Conservation (phyloP, 2,113 vertebrate genomes). For the Dasyornis broadbenti region DNA sequence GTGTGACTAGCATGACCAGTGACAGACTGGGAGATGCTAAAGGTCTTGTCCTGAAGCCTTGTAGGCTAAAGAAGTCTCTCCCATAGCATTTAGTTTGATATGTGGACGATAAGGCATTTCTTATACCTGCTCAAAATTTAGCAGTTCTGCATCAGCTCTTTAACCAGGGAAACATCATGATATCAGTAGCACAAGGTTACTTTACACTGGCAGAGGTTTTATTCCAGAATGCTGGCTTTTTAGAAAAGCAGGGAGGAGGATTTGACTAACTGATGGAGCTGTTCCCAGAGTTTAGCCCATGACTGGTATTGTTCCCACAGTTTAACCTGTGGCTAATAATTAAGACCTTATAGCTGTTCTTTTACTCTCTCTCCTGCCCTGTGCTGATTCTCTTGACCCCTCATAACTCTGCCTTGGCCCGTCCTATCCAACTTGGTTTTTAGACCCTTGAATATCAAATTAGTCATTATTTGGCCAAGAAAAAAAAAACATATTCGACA, state of each 20-base stretch:
- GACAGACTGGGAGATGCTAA: not conserved
- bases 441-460: not conserved
- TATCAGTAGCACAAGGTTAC: not conserved
- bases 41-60: not conserved
- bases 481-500: not conserved
- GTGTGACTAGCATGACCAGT: fast-evolving
- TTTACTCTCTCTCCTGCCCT: not conserved
- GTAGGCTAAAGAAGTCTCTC: not conserved
- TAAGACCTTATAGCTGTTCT: not conserved
- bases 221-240: not conserved
- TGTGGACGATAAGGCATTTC: not conserved
- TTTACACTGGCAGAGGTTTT: not conserved
- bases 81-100: not conserved
- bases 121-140: not conserved
- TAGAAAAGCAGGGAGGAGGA: not conserved
- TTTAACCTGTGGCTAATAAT: not conserved
- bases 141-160: not conserved
- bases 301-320: not conserved
- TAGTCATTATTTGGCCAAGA: not conserved
- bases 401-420: not conserved
- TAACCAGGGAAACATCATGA: not conserved
- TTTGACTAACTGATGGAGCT: not conserved
- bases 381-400: not conserved
- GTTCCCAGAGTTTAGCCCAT: not conserved
- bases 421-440: not conserved